Conservation (phyloP, 2,113 vertebrate genomes). For the Astatotilapia flaviijosephi region DNA sequence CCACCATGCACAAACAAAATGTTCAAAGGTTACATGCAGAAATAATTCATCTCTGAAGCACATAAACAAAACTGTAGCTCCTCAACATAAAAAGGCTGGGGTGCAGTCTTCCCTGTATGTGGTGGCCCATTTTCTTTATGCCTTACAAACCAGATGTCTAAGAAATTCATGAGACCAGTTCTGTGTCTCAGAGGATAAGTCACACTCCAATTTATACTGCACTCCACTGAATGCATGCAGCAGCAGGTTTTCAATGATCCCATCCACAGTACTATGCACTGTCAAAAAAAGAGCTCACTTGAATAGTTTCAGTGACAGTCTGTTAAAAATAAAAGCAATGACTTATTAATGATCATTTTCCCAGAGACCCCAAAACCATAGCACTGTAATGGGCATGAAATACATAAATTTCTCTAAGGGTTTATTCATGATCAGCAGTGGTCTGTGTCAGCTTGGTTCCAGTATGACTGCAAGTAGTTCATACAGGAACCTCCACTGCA, state of each 20-base stretch:
- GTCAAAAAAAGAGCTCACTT: not conserved
- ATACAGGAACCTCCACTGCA: slow-evolving; percentile 29
- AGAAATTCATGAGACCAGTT: not conserved
- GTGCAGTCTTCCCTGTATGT: not conserved
- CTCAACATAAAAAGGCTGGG: not conserved
- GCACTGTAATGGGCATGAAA: not conserved
- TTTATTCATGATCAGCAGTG: not conserved
- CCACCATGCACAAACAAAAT: not conserved
- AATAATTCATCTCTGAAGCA: not conserved
- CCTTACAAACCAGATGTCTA: not conserved
- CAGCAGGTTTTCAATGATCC: not conserved
- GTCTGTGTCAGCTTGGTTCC: slow-evolving; percentile 19
- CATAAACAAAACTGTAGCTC: not conserved
- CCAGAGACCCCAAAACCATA: not conserved
- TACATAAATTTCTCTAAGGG: not conserved
- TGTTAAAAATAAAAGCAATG: not conserved
- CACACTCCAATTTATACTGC: not conserved
- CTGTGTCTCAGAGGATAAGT: not conserved
- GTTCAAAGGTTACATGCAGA: not conserved
- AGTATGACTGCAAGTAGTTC: slow-evolving; percentile 14
- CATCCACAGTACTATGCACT: not conserved
- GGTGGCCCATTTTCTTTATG: not conserved
- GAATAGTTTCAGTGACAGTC: not conserved
- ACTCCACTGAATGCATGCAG: not conserved
- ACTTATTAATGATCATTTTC: not conserved